Evolutionary conservation across 2,113 vertebrate species (phyloP), one percentile per base, ranked within the genome.

Genomic region (Setophaga coronata): DNA sequence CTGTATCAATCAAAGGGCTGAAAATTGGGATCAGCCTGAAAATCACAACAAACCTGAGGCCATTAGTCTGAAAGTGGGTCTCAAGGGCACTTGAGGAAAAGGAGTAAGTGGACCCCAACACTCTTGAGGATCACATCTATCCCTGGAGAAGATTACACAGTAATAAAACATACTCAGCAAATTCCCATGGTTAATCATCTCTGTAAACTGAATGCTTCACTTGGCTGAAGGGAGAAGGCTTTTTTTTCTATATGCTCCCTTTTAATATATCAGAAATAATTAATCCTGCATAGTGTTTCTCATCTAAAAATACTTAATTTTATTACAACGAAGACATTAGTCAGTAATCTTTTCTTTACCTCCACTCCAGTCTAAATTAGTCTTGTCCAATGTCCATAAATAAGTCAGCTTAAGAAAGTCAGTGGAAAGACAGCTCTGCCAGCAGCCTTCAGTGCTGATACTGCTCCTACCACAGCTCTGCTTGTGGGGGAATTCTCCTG

Each of bases 331-430:
- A 80, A 87, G 72, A 87, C 69, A 90, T 90, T 43, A 90, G 78
- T n/a, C 79, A 89, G 70, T 77, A 89, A 72, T 77, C 82, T 69
- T 61, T 82, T 92, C 89, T 95, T 84, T 85, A 91, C 89, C 92
- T 89, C 67, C 42, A 7, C 89, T 82, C 66, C 61, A 85, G 45
- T 10, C 40, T 95, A 92, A 93, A 91, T 86, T 76, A 93, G 74
- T 58, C 95, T 64, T 80, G 60, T 76, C 80, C 71, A 50, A 54
- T 18, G 60, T 53, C 93, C 92, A 95, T 92, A 97, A 97, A 95
- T 94, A 97, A 95, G 96, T 91, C 82, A 93, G 90, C 89, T 96
- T 92, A 96, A 94, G 73, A 79, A 96, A 97, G 76, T 29, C 92
- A 91, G 71, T 45, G 87, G 81, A 48, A 97, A 94, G 93, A 81